Percentiles rank a stretch among this genome's conserved stretches.
These are phyloP conservation scores for Alviniconcha marisindica DNA, from an alignment of 1,140 invertebrate genomes.

Conservation along the genomic window DNA sequence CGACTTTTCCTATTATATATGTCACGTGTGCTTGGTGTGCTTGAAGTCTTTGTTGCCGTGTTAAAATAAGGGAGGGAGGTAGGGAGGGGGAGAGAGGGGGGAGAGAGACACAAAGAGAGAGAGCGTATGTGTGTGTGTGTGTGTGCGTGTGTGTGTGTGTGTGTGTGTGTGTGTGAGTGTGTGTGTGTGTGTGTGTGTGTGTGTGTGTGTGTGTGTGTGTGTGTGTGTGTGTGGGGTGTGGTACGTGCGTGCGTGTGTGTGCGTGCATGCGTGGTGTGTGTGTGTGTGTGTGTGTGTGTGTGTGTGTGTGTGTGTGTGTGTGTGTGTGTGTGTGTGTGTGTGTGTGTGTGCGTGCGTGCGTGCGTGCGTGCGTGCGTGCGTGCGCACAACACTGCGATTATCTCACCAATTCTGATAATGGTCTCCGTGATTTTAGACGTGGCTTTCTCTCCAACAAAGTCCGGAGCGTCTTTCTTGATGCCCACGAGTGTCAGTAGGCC, in stretches of 20 bases:
- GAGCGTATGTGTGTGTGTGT: no score
- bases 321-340: not conserved
- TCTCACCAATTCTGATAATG: constrained; percentile 85
- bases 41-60: no score
- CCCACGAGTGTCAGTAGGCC: constrained; percentile 86
- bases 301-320: not conserved
- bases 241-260: not conserved
- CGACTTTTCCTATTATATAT: no score
- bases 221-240: not conserved
- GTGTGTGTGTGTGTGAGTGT: not conserved
- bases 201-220: not conserved
- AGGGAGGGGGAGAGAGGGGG: no score
- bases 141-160: no score
- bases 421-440: constrained; percentile 89
- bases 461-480: constrained; percentile 86
- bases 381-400: no score
- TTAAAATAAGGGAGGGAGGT: no score
- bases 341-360: not conserved
- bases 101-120: no score
- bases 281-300: not conserved
- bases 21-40: no score
- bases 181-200: not conserved
- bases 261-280: not conserved
- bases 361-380: no score
- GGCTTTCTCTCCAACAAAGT: constrained; percentile 88